Conservation (phyloP, 2,113 vertebrate species). For the Poecilia latipinna region DNA sequence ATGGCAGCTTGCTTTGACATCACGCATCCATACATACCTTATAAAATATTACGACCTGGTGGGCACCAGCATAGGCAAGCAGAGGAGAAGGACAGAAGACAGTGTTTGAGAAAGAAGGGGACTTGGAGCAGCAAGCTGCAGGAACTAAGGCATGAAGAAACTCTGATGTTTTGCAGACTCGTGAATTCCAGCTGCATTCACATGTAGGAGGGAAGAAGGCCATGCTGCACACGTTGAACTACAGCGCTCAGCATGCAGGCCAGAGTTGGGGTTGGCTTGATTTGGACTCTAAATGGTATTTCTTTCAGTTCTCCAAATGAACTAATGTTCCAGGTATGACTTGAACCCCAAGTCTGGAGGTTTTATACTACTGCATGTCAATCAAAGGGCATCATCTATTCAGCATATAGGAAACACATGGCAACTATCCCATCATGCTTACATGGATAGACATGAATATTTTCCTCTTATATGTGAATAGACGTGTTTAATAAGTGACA, state of each 20-base stretch:
- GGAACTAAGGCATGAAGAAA: slow-evolving; percentile 12
- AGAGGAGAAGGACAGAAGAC: slow-evolving; percentile 76
- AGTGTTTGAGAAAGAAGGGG: slow-evolving; percentile 58
- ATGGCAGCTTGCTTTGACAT: slow-evolving; percentile 20
- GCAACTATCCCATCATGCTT: slow-evolving; percentile 12
- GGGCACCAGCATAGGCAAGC: slow-evolving; percentile 70
- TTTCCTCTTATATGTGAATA: background rate
- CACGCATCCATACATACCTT: slow-evolving; percentile 79
- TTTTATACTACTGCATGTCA: slow-evolving; percentile 7
- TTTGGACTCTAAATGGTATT: background rate
- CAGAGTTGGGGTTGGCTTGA: slow-evolving; percentile 46
- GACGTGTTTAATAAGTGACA: slow-evolving; percentile 21
- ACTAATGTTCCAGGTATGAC: background rate
- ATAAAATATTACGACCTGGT: slow-evolving; percentile 83
- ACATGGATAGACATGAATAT: slow-evolving; percentile 8
- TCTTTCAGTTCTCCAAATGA: background rate
- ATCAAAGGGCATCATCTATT: slow-evolving; percentile 13
- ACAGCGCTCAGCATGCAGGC: slow-evolving; percentile 25
- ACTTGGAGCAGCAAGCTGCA: slow-evolving; percentile 29
- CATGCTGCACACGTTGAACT: slow-evolving; percentile 3
- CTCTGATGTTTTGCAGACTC: slow-evolving; percentile 9
- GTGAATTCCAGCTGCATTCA: slow-evolving; percentile 26
- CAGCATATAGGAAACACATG: slow-evolving; percentile 14
- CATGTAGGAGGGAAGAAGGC: slow-evolving; percentile 9
- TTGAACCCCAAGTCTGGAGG: slow-evolving; percentile 30